Evolutionary conservation across 2,797 vertebrate genomes (phyloP), one percentile per base, ranked within the genome.

Genomic region (Staurois parvus): DNA sequence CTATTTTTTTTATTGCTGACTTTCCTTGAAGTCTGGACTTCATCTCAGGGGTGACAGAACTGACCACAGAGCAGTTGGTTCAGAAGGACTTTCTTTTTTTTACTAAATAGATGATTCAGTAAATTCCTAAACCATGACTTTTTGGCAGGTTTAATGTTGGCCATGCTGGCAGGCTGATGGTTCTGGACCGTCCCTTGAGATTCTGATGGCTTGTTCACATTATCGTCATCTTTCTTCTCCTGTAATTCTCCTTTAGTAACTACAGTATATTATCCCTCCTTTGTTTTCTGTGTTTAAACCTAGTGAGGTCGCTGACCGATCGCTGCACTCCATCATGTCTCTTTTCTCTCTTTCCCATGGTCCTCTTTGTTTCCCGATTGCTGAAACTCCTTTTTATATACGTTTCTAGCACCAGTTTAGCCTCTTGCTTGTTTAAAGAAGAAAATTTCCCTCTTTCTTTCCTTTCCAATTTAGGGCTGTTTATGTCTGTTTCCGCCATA

Each of bases 321-420:
- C 91, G 89, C 0, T 92, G 86, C 4, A 90, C 87, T 45, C 48
- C 30, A 0, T 15, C 83, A 3, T 1, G 89, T 75, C 26, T 91
- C 67, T 11, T 85, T 0, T 88, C 64, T 64, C 32, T n/a, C 0
- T 89, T 86, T 13, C 11, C 26, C 68, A 93, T 93, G 92, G 93
- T 95, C 29, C 92, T 92, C 1, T 0, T 4, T 15, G 79, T 72
- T 0, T 90, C 88, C 0, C 81, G 59, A 76, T 85, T 88, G 85
- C 96, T 97, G 78, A 96, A 88, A 11, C 94, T 93, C 80, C 93
- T 92, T 76, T 91, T 93, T 30, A 96, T 92, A 0, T 94, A 93
- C 0, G 94, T 92, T 90, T 96, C 96, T 75, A 96, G 90, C 79
- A 96, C 91, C 3, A 94, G 95, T 79, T 91, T 89, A 10, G 94